Percentiles rank a stretch among this genome's conserved stretches.
Conservation (phyloP, 2,888 invertebrate genomes). For the Chloroclysta siterata region DNA sequence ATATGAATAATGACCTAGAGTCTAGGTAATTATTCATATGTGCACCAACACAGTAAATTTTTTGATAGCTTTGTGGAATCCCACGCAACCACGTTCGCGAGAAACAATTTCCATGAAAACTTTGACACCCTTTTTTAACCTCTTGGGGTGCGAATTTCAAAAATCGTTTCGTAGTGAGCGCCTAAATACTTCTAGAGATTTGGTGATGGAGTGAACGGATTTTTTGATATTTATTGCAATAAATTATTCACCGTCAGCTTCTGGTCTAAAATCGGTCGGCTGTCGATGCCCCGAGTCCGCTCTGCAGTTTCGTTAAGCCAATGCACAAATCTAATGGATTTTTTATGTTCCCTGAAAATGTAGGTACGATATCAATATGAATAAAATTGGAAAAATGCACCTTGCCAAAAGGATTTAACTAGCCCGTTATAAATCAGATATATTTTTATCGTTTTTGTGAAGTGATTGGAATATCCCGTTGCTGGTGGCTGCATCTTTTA, state of each 20-base stretch:
- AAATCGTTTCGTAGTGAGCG: no score
- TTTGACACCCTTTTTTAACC: no score
- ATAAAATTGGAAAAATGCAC: slow-evolving; percentile 67
- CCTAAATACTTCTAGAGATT: no score
- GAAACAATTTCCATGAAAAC: no score
- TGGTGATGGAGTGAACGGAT: no score
- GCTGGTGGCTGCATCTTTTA: slow-evolving; percentile 1
- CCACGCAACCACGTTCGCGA: no score
- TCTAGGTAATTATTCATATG: no score
- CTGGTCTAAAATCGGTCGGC: slow-evolving; percentile 27
- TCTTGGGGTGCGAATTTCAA: no score
- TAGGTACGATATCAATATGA: slow-evolving; percentile 54
- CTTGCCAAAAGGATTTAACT: slow-evolving; percentile 65
- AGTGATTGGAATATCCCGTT: slow-evolving; percentile 14
- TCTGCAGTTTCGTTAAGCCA: slow-evolving; percentile 54
- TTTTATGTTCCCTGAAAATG: slow-evolving; percentile 68
- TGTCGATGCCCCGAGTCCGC: slow-evolving; percentile 37
- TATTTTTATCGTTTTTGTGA: slow-evolving; percentile 53
- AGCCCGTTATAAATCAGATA: slow-evolving; percentile 53
- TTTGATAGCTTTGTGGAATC: no score
- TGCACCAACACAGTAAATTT: no score
- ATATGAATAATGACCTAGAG: no score
- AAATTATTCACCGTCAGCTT: background rate
- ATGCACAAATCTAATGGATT: slow-evolving; percentile 76
- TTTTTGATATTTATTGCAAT: no score